Percentiles rank a stretch among this genome's conserved stretches.
These are phyloP conservation scores for Cliona cf. orientalis DNA, from an alignment of 37 sponge, comb jelly and placozoan species.

Conservation along the genomic window DNA sequence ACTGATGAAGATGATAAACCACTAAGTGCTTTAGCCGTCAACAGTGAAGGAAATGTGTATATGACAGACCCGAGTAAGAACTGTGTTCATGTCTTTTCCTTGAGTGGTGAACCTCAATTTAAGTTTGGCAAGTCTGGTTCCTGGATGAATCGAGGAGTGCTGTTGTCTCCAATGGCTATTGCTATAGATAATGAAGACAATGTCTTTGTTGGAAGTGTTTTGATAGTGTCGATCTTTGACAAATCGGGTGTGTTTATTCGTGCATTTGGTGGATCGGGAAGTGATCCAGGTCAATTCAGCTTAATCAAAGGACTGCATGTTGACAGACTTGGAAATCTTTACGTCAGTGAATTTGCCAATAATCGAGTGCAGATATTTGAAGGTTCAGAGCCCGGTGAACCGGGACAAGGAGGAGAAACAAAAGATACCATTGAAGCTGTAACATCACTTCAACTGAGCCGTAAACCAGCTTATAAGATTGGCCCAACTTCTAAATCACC, in stretches of 20 bases:
- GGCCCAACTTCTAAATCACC: too few species aligned
- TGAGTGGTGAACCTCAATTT: conserved; percentile 7
- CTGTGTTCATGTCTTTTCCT: conserved; percentile 16
- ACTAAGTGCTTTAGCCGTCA: background rate
- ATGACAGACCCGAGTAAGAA: background rate
- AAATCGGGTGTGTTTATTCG: background rate
- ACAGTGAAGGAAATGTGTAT: conserved; percentile 22
- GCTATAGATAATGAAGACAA: conserved; percentile 32
- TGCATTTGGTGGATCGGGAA: background rate
- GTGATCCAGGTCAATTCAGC: background rate
- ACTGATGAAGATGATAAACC: background rate
- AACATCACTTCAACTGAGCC: background rate
- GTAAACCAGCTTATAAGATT: background rate
- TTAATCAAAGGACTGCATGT: background rate
- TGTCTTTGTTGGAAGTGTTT: conserved; percentile 22
- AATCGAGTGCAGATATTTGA: conserved; percentile 11
- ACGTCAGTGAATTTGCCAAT: background rate
- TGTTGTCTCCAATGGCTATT: background rate
- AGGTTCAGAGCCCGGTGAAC: background rate
- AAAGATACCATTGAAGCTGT: too few species aligned
- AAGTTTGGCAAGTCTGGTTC: conserved; percentile 30
- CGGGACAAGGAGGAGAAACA: background rate
- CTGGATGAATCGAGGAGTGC: background rate
- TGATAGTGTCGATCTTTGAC: conserved; percentile 17
- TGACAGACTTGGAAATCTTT: background rate